Evolutionary conservation across 2,113 vertebrate species (phyloP).

Genomic region (Columba janthina): DNA sequence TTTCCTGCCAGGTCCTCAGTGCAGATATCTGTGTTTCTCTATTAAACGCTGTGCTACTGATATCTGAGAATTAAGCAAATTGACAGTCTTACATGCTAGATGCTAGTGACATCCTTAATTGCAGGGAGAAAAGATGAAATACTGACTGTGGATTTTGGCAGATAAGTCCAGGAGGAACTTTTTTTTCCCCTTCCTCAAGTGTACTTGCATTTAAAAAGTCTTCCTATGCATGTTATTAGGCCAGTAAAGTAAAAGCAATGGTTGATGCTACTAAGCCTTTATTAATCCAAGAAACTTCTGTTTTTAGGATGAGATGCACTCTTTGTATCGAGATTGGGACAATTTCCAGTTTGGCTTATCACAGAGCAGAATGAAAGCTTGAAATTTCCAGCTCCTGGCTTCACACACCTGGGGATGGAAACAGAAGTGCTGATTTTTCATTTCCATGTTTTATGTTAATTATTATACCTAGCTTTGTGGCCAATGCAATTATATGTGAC

Average conservation of each 20-base stretch:
- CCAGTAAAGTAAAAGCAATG: neutral
- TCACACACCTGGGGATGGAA: neutral
- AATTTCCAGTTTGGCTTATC: neutral
- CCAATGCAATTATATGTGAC: neutral
- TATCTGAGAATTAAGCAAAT: neutral
- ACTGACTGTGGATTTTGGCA: neutral
- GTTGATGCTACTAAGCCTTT: neutral
- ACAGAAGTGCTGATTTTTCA: neutral
- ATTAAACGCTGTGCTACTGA: neutral
- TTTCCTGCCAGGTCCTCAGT: neutral
- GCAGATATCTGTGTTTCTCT: neutral
- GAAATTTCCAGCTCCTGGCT: neutral
- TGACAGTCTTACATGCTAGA: neutral
- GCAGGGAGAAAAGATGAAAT: neutral
- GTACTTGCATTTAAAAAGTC: neutral
- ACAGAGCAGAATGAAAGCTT: neutral
- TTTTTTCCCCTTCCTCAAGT: neutral
- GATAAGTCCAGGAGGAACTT: neutral
- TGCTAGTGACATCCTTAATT: neutral
- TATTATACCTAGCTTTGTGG: neutral
- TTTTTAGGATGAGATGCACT: neutral
- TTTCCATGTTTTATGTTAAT: slow-evolving; percentile 16
- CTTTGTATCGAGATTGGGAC: neutral
- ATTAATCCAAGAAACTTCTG: neutral
- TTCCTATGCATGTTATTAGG: neutral